Evolutionary conservation across 2,113 vertebrate genomes (phyloP).

Genomic region (Lepus europaeus): DNA sequence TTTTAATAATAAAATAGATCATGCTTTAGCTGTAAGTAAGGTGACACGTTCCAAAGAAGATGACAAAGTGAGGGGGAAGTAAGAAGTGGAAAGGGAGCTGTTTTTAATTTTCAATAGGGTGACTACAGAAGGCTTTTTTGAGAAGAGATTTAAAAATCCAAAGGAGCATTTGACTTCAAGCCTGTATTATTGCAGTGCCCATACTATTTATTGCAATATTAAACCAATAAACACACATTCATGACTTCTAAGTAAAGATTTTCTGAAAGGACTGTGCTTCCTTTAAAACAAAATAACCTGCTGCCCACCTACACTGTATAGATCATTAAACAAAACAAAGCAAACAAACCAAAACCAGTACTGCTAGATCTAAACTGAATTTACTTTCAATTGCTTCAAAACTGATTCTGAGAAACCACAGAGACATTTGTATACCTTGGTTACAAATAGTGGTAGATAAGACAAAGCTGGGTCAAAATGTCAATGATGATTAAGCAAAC

Average conservation of each 20-base stretch:
- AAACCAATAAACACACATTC: not conserved
- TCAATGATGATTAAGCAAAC: slow-evolving; percentile 57
- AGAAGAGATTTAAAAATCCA: not conserved
- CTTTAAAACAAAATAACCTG: not conserved
- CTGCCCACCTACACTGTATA: not conserved
- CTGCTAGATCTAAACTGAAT: not conserved
- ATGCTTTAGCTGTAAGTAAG: not conserved
- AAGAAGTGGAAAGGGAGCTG: not conserved
- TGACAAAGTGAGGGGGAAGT: not conserved
- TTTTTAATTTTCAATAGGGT: not conserved
- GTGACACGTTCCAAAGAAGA: not conserved
- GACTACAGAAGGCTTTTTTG: not conserved
- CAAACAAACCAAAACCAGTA: not conserved
- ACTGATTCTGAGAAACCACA: not conserved
- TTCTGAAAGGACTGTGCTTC: not conserved
- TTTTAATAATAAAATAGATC: not conserved
- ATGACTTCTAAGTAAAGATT: not conserved
- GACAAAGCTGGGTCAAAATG: slow-evolving; percentile 56
- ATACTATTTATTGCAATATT: not conserved
- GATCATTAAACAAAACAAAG: slow-evolving; percentile 25
- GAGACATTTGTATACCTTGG: not conserved
- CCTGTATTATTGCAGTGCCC: not conserved
- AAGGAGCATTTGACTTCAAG: not conserved
- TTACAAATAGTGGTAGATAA: slow-evolving; percentile 55
- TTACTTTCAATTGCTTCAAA: slow-evolving; percentile 1